phyloP scores from a whole-genome alignment of 2,113 vertebrate species.

The Thomomys bottae region DNA sequence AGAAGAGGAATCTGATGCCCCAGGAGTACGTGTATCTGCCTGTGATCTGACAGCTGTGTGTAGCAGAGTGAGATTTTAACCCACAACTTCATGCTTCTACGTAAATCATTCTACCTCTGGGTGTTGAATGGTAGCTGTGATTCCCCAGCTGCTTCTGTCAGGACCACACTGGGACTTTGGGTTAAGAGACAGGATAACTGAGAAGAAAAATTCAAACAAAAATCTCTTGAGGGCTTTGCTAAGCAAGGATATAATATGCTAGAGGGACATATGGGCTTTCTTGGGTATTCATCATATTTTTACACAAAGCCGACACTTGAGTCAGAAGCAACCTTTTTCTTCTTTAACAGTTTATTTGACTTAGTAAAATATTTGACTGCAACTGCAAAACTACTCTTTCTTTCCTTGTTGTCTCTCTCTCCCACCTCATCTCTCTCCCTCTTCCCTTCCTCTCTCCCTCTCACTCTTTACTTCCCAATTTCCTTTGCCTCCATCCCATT shows the following conservation, averaged over 20 bases:
- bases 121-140: background rate
- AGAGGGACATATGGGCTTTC: background rate
- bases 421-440: too few relatives aligned
- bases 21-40: background rate
- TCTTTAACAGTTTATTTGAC: background rate
- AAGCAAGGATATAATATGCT: background rate
- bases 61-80: background rate
- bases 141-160: background rate
- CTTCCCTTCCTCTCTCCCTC: background rate
- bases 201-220: conserved; percentile 35
- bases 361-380: conserved; percentile 8
- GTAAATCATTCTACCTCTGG: accelerated
- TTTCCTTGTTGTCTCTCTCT: background rate
- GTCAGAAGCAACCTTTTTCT: conserved; percentile 36
- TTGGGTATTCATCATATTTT: conserved; percentile 47
- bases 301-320: conserved; percentile 34
- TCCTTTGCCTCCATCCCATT: too few relatives aligned
- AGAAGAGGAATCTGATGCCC: conserved; percentile 33
- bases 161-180: background rate
- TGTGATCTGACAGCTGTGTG: background rate
- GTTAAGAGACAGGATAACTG: background rate
- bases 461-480: too few relatives aligned
- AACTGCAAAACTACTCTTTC: background rate
- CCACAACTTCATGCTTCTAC: background rate
- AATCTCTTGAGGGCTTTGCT: background rate